Evolutionary conservation across 2,113 vertebrate species (phyloP), one percentile per base, ranked within the genome.

Genomic region (Gambusia affinis): DNA sequence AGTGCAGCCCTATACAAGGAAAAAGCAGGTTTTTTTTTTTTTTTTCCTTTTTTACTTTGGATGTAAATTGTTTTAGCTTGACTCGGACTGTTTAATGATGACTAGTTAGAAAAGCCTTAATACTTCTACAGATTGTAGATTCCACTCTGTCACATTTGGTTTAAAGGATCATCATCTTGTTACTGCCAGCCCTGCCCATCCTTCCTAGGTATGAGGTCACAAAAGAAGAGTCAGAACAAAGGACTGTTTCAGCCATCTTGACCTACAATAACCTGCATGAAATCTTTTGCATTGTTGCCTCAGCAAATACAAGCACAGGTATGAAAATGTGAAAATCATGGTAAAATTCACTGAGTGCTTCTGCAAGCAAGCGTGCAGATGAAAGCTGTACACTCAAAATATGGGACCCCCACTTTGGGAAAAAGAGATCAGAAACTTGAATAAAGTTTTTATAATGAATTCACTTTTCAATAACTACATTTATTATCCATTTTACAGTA

Each of bases 141-240:
- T 75, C 65, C 61, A 30, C 42, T 44, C 44, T 3, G 5, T 84
- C 76, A 70, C 74, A 65, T 80, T 51, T 84, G 70, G 79, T 90
- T 84, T 64, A 71, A 81, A 83, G 60, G 68, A 62, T 78, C 81
- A 72, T 80, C 81, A 70, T 83, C 67, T 79, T 54, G 31, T 77
- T 29, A 17, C 71, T 85, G 62, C 78, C 73, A 86, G 88, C 90
- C 88, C 91, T 85, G 81, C 92, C 92, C 88, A 92, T 93, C 90
- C 92, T 93, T 93, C 92, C 92, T 91, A 91, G 77, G 88, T 76
- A 82, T 87, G 86, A 91, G 85, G 84, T 91, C 90, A 88, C 51
- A 60, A 63, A 68, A 85, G 65, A 72, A 78, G 51, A 75, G 81
- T 76, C 71, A 84, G 87, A 92, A 92, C 86, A 92, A 91, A 87